Base-by-base conservation (phyloP, 2,797 vertebrate species). In the Rhinella marina region DNA sequence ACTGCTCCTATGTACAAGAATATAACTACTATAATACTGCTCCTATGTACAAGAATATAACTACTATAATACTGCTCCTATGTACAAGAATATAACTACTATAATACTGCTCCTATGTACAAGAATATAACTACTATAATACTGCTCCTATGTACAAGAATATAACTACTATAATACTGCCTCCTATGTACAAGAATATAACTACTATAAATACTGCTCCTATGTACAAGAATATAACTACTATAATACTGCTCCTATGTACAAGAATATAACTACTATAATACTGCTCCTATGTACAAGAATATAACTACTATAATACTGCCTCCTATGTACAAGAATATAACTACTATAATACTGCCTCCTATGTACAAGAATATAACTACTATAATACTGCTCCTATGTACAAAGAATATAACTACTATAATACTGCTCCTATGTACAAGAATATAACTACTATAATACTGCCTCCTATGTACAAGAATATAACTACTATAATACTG, bases 401-500 rank as follows among this genome's bases (percentile, higher is more conserved):
- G 19, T 61, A 66, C 64, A n/a, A 66, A 27, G n/a, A 66, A 66
- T 66, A 66, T 66, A 66, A n/a, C 64, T 66, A 66, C 12, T n/a
- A n/a, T 66, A 66, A 66, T 66, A 66, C 64, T 66, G 64, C 64
- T 27, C n/a, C 25, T 66, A 66, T 66, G 11, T 66, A 66, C 64
- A 66, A 66, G 64, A 66, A 66, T 66, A 66, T 25, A 25, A 61
- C 59, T 66, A 66, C 64, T n/a, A n/a, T 27, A 66, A 66, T 66
- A 66, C 64, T 66, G 64, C n/a, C 52, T 25, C 64, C 64, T 27
- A 66, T 66, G 8, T 66, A 66, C 64, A 66, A 66, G 64, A 66
- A 27, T 66, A 66, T 66, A 66, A n/a, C 61, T 66, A 66, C 64
- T 62, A 66, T 27, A 66, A 66, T 66, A 66, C 64, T 66, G 64